phyloP scores from a whole-genome alignment of 2,113 vertebrate species.

The Desmodus rotundus region DNA sequence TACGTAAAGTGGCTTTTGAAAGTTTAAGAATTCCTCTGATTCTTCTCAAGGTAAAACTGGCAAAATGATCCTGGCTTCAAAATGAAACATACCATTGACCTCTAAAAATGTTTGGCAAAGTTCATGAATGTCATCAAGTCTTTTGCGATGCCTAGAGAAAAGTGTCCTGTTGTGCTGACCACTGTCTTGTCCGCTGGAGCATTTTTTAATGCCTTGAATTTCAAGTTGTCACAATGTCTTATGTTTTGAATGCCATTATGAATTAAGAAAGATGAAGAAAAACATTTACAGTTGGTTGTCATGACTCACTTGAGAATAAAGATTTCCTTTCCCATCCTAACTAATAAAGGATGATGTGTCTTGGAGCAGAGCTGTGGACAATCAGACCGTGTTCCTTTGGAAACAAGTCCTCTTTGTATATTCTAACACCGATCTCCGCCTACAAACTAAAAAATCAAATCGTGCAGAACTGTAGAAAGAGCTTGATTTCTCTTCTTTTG shows the following conservation, averaged over 20 bases:
- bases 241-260: slow-evolving; percentile 36
- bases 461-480: neutral
- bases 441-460: neutral
- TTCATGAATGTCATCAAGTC: neutral
- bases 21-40: neutral
- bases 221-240: slow-evolving; percentile 17
- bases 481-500: neutral
- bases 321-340: slow-evolving; percentile 22
- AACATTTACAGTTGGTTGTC: slow-evolving; percentile 12
- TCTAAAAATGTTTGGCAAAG: slow-evolving; percentile 14
- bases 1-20: neutral
- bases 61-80: neutral
- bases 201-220: slow-evolving; percentile 18
- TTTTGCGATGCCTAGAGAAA: neutral
- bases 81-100: neutral
- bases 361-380: slow-evolving; percentile 35
- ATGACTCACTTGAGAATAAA: slow-evolving; percentile 15
- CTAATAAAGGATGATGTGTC: slow-evolving; percentile 16
- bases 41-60: neutral
- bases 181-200: neutral
- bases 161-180: neutral
- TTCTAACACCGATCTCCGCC: slow-evolving; percentile 7
- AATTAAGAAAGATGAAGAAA: neutral
- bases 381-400: slow-evolving; percentile 33
- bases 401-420: slow-evolving; percentile 17